Evolutionary conservation across 2,888 invertebrate genomes (phyloP).

Genomic region (Cistogaster globosa): DNA sequence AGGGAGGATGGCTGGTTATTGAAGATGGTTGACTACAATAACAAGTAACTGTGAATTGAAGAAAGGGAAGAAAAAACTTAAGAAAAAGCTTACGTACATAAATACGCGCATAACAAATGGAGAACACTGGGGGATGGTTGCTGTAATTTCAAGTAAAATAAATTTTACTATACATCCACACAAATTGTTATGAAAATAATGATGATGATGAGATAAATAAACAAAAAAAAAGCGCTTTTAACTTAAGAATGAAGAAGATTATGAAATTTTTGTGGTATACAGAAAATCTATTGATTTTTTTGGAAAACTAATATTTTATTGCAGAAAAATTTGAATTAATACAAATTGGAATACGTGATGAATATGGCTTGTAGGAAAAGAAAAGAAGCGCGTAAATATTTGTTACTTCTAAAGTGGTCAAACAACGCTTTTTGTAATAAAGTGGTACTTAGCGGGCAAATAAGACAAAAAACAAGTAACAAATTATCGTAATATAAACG

Average conservation of each 20-base stretch:
- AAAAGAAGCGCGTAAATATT: slow-evolving; percentile 75
- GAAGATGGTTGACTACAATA: slow-evolving; percentile 12
- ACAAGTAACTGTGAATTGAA: slow-evolving; percentile 23
- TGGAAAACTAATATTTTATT: slow-evolving; percentile 1
- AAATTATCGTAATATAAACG: neutral
- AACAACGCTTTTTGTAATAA: slow-evolving; percentile 74
- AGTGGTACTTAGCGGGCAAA: slow-evolving; percentile 45
- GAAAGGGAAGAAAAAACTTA: neutral
- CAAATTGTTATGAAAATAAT: slow-evolving; percentile 12
- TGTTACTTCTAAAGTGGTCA: slow-evolving; percentile 76
- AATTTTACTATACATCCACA: slow-evolving; percentile 19
- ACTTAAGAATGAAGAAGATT: slow-evolving; percentile 5
- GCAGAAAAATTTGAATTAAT: neutral
- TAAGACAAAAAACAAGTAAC: slow-evolving; percentile 16
- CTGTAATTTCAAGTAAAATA: slow-evolving; percentile 22
- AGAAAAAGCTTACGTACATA: neutral
- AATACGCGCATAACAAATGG: neutral
- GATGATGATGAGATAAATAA: slow-evolving; percentile 22
- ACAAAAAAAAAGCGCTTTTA: slow-evolving; percentile 36
- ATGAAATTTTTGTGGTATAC: slow-evolving; percentile 56
- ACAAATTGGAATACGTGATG: neutral
- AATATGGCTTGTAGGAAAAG: neutral
- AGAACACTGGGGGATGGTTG: slow-evolving; percentile 10
- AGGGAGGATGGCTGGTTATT: slow-evolving; percentile 24
- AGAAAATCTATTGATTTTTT: slow-evolving; percentile 65